Base-by-base conservation (phyloP, 2,113 vertebrate genomes). In the Gasterosteus nipponicus region DNA sequence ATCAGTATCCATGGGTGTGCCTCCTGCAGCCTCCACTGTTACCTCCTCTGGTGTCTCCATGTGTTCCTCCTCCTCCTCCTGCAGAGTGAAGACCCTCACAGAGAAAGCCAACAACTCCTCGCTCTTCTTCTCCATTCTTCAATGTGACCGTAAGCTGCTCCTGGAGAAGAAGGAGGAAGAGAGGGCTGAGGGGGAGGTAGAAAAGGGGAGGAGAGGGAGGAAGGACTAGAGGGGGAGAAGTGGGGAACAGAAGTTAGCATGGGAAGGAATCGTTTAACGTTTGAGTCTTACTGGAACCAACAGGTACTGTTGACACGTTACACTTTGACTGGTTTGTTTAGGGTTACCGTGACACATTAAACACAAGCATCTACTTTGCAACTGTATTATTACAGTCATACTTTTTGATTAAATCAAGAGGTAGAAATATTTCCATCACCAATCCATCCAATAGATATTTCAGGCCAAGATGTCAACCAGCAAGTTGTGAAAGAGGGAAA, bases 11-110 rank as follows among this genome's bases (percentile, higher is more conserved):
- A 53, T 22, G 19, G 39, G 46, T 5, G 35, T 2, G 19, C 31
- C 62, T 29, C 7, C 42, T 66, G 39, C 42, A 49, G 0, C 53
- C 44, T 56, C 47, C 7, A 26, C 19, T 2, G 1, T 66, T 61
- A 82, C 85, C 85, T 65, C n/a, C 53, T 7, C 22, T 0, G 39
- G 70, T 4, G 71, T 35, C 65, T 81, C 58, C 72, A 62, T 1
- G 42, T 26, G 1, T 18, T 60, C 67, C 54, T 75, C 70, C 42
- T 54, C 79, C 4, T n/a, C 16, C 31, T 7, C 41, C 54, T 9
- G 22, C 60, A 90, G 69, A 46, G 61, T 57, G 77, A 84, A 90
- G 39, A 87, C 77, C 66, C 67, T 61, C 31, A 90, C 87, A 7
- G 85, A 59, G 78, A 90, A 90, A 15, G 39, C 41, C 41, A 51